These are phyloP conservation scores for Numenius arquata DNA, from an alignment of 2,113 vertebrate species.

Conservation along the genomic window DNA sequence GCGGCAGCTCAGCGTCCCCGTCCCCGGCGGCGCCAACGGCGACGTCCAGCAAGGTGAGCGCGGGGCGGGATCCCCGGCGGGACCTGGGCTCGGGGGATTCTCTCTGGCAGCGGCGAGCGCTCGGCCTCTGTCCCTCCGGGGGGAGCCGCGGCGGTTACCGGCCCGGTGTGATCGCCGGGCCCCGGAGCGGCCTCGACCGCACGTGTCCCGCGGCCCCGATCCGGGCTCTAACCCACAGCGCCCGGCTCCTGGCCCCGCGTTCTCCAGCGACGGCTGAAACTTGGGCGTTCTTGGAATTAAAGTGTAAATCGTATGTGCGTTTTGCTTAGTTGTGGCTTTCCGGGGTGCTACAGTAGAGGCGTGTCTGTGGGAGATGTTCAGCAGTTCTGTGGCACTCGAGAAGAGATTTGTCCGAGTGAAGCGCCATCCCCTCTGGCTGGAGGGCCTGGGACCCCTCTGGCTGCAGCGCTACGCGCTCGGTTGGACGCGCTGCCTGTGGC, in stretches of 20 bases:
- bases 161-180: accelerated
- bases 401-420: accelerated
- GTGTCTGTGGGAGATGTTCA: background rate
- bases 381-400: accelerated
- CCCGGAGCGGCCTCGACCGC: background rate
- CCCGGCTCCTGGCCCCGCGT: accelerated
- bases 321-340: background rate
- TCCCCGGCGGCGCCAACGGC: slow-evolving; percentile 89
- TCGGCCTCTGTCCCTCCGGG: background rate
- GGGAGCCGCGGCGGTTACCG: background rate
- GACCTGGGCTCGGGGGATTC: background rate
- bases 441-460: too few relatives aligned
- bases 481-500: accelerated
- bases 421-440: too few relatives aligned
- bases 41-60: slow-evolving; percentile 91
- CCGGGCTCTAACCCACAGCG: too few relatives aligned
- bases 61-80: background rate
- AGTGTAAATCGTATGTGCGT: accelerated
- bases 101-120: too few relatives aligned
- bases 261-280: background rate
- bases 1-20: slow-evolving; percentile 89
- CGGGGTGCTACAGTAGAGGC: accelerated
- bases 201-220: background rate
- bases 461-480: too few relatives aligned
- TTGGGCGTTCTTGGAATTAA: accelerated